Percentiles rank a stretch among this genome's conserved stretches.
Conservation (phyloP, 1,140 invertebrate genomes). For the Lamellibrachia luymesi region DNA sequence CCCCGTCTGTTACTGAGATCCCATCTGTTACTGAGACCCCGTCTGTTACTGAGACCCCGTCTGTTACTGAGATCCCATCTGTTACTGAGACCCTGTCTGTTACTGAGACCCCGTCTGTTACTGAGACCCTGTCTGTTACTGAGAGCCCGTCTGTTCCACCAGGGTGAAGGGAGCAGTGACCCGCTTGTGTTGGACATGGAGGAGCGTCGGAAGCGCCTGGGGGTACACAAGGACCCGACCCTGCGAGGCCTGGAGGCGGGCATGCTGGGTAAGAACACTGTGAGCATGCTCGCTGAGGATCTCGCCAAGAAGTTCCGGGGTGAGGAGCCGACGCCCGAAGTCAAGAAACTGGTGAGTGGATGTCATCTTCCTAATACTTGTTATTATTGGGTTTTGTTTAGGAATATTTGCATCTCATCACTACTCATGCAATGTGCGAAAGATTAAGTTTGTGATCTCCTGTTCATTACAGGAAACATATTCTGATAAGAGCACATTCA, state of each 20-base stretch:
- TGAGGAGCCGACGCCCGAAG: constrained; percentile 12
- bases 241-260: constrained; percentile 18
- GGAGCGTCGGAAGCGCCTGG: not conserved
- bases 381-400: not conserved
- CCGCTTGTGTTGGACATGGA: not conserved
- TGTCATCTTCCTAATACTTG: not conserved
- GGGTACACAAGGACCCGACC: not conserved
- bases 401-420: no score
- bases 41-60: no score
- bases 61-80: no score
- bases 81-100: no score
- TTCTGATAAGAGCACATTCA: no score
- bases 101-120: no score
- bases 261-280: constrained; percentile 73
- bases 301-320: constrained; percentile 52
- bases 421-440: no score
- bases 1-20: no score
- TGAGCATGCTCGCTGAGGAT: constrained; percentile 47
- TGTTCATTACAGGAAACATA: no score
- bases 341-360: constrained; percentile 12
- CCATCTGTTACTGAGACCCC: no score
- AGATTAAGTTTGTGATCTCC: no score
- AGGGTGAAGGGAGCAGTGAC: not conserved
- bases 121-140: not conserved
- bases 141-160: not conserved